Percentiles rank a stretch among this genome's conserved stretches.
These are phyloP conservation scores for Sarcophaga carnaria DNA, from an alignment of 2,888 invertebrate species.

Conservation along the genomic window DNA sequence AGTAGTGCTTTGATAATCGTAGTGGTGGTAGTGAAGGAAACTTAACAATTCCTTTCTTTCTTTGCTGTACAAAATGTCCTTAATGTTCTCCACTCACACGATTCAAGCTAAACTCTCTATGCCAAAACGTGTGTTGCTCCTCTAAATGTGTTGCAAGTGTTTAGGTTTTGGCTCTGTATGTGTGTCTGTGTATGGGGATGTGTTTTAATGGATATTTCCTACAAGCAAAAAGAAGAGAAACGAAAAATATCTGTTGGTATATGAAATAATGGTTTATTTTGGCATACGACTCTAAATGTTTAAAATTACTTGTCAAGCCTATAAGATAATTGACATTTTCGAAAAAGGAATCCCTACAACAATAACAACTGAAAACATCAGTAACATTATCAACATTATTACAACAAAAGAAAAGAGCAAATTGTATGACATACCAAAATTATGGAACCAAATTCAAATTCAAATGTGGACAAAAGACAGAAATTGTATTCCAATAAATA, in stretches of 20 bases:
- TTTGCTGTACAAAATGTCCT: slow-evolving; percentile 60
- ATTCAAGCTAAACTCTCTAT: slow-evolving; percentile 3
- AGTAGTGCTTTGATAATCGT: background rate
- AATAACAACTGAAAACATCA: slow-evolving; percentile 46
- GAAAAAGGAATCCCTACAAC: slow-evolving; percentile 47
- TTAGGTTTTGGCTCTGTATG: background rate
- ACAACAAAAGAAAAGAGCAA: background rate
- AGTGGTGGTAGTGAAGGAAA: slow-evolving; percentile 33
- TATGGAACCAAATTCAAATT: background rate
- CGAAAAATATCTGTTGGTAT: slow-evolving; percentile 33
- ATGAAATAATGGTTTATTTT: slow-evolving; percentile 61
- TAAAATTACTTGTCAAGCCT: slow-evolving; percentile 64
- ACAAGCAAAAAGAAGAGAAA: slow-evolving; percentile 24
- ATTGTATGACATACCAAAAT: background rate
- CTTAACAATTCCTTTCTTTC: slow-evolving; percentile 27
- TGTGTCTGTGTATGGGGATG: slow-evolving; percentile 1
- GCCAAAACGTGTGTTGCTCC: background rate
- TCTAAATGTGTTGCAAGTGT: background rate
- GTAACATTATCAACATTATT: slow-evolving; percentile 35
- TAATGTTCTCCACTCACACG: slow-evolving; percentile 59
- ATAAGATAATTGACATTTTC: slow-evolving; percentile 68
- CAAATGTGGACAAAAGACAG: background rate
- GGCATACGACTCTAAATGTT: slow-evolving; percentile 64
- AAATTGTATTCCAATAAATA: background rate
- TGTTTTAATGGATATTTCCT: slow-evolving; percentile 47